phyloP scores from a whole-genome alignment of 2,797 vertebrate species.

The Antrozous pallidus region DNA sequence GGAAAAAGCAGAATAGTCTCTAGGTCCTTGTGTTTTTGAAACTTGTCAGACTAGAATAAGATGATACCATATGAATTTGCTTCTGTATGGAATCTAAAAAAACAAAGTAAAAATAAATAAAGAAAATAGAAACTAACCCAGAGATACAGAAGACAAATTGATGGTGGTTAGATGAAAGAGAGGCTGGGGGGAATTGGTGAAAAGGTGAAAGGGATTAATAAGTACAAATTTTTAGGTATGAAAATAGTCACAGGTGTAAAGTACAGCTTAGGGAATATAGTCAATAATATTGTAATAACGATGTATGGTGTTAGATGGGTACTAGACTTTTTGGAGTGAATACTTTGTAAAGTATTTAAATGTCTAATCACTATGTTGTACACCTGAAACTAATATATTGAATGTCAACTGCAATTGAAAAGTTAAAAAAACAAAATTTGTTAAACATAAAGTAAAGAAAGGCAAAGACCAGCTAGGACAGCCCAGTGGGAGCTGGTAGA shows the following conservation, averaged over 20 bases:
- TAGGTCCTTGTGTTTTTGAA: background rate
- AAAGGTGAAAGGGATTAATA: background rate
- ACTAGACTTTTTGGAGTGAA: background rate
- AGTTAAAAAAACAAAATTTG: background rate
- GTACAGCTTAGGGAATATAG: background rate
- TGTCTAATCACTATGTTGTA: background rate
- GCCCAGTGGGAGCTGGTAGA: background rate
- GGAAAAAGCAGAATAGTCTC: background rate
- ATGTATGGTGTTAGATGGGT: background rate
- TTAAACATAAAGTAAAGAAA: background rate
- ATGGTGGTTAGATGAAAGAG: background rate
- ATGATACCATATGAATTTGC: background rate
- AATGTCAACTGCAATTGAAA: background rate
- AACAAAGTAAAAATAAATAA: background rate
- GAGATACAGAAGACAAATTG: background rate
- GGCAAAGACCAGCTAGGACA: background rate
- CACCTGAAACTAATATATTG: background rate
- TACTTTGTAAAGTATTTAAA: background rate
- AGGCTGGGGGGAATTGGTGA: background rate
- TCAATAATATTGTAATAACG: background rate
- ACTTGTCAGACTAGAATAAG: background rate
- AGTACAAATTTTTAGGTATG: background rate
- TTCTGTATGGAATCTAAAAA: background rate
- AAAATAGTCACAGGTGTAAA: background rate
- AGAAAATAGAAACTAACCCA: background rate